phyloP scores from a whole-genome alignment of 1,140 invertebrate species.

The Drosophila bocqueti region DNA sequence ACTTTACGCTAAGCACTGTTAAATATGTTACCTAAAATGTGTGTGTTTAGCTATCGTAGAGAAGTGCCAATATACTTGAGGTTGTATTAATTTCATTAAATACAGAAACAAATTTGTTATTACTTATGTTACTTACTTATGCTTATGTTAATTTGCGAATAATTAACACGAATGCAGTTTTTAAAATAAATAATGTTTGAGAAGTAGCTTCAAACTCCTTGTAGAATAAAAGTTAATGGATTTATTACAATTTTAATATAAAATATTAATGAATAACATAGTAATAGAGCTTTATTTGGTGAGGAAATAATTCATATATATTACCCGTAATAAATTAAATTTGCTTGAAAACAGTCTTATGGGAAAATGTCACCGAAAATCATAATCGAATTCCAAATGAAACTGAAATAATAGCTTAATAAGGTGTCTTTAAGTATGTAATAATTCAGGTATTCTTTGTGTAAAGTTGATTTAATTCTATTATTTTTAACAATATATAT shows the following conservation, averaged over 20 bases:
- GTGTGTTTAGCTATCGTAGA: background rate
- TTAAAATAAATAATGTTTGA: background rate
- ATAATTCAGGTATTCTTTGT: no score
- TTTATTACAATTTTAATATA: background rate
- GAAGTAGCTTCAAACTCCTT: background rate
- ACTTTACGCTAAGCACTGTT: conserved; percentile 38
- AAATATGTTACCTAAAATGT: background rate
- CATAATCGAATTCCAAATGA: no score
- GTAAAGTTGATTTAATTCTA: no score
- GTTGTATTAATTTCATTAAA: background rate
- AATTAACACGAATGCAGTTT: background rate
- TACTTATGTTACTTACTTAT: no score
- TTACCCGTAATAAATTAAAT: background rate
- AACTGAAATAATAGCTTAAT: no score
- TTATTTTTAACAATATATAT: no score
- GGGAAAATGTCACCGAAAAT: no score
- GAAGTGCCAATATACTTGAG: background rate
- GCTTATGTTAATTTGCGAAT: background rate
- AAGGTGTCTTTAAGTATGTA: no score
- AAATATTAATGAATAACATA: background rate
- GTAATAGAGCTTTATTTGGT: background rate
- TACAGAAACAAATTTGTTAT: background rate
- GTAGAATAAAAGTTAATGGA: background rate
- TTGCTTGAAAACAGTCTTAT: background rate
- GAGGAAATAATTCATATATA: background rate